phyloP scores from a whole-genome alignment of 2,888 invertebrate genomes.

The Scrobipalpa costella region DNA sequence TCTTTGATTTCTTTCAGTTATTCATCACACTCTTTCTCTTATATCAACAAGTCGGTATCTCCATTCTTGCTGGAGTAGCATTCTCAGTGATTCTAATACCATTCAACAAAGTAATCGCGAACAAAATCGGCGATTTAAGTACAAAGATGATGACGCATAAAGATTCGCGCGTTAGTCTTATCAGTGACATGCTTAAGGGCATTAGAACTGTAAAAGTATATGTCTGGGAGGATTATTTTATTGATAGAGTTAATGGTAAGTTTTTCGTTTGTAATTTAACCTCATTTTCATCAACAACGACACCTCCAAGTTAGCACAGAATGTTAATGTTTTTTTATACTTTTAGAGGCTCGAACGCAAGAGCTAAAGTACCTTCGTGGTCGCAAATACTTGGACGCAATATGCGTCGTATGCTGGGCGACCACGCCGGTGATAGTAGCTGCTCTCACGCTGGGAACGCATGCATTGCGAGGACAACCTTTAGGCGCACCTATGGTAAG shows the following conservation, averaged over 20 bases:
- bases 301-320: background rate
- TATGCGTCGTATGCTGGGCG: conserved; percentile 99
- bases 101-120: conserved; percentile 93
- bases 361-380: conserved; percentile 91
- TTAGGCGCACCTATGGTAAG: conserved; percentile 91
- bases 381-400: conserved; percentile 97
- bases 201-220: conserved; percentile 95
- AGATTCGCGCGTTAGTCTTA: conserved; percentile 92
- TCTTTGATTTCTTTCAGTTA: conserved; percentile 79
- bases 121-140: conserved; percentile 92
- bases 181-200: conserved; percentile 92
- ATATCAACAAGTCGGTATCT: conserved; percentile 93
- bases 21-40: conserved; percentile 90
- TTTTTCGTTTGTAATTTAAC: conserved; percentile 34
- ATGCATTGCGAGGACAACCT: conserved; percentile 87
- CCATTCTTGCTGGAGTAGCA: conserved; percentile 93
- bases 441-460: conserved; percentile 90
- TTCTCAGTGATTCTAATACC: conserved; percentile 95
- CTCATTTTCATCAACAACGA: background rate
- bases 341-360: conserved; percentile 82
- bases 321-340: background rate
- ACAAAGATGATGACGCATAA: conserved; percentile 94
- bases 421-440: conserved; percentile 96
- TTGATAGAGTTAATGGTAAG: conserved; percentile 84
- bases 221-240: conserved; percentile 96